Evolutionary conservation across 2,113 vertebrate genomes (phyloP).

Genomic region (Desmodus rotundus): DNA sequence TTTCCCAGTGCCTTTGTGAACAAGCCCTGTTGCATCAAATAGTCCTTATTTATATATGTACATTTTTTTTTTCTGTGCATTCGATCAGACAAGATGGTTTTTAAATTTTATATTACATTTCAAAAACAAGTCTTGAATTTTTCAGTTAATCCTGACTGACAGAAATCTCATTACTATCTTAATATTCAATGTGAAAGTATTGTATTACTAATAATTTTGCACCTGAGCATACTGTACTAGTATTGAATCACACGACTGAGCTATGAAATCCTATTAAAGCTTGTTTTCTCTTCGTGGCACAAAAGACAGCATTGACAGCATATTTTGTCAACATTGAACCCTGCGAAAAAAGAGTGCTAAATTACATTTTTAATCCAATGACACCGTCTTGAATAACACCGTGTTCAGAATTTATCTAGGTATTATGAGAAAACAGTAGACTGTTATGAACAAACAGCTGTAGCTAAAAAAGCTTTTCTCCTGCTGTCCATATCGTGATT

Average conservation of each 20-base stretch:
- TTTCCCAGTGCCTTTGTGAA: conserved; percentile 3
- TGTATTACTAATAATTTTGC: conserved; percentile 68
- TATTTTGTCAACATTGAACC: conserved; percentile 57
- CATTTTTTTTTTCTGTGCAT: conserved; percentile 3
- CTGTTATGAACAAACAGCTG: not conserved
- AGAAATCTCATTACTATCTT: conserved; percentile 65
- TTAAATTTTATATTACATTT: conserved; percentile 51
- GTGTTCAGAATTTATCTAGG: not conserved
- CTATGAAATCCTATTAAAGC: conserved; percentile 64
- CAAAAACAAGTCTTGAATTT: conserved; percentile 43
- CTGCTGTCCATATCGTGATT: not conserved
- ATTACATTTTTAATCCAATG: conserved; percentile 48
- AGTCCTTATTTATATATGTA: not conserved
- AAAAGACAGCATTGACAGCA: conserved; percentile 51
- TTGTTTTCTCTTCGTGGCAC: conserved; percentile 54
- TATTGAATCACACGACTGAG: conserved; percentile 52
- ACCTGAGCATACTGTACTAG: conserved; percentile 39
- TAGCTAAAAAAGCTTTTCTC: not conserved
- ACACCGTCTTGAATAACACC: conserved; percentile 31
- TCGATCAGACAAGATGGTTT: conserved; percentile 23
- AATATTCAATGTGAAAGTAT: conserved; percentile 56
- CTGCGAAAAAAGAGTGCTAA: conserved; percentile 41
- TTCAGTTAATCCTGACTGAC: conserved; percentile 63
- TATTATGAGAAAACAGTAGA: conserved; percentile 30
- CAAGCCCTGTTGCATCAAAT: not conserved